These are phyloP conservation scores for Adelges cooleyi DNA, from an alignment of 1,140 invertebrate genomes.

Conservation along the genomic window DNA sequence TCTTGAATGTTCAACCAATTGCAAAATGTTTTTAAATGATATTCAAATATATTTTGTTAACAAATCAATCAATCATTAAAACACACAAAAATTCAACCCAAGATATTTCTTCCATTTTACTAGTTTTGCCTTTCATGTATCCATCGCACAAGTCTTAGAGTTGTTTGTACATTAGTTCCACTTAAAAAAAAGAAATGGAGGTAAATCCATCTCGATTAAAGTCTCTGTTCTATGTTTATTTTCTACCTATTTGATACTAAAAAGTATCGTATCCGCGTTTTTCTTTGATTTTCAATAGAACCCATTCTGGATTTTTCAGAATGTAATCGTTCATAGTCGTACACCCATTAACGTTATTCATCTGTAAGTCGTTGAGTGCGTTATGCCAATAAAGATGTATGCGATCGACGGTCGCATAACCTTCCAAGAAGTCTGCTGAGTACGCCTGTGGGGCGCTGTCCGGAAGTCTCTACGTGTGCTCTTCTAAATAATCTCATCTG, in stretches of 20 bases:
- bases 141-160: not conserved
- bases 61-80: not conserved
- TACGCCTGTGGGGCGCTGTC: constrained; percentile 70
- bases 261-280: constrained; percentile 44
- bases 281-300: constrained; percentile 46
- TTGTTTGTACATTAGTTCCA: constrained; percentile 6
- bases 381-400: constrained; percentile 71
- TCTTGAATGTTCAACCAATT: constrained; percentile 42
- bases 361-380: constrained; percentile 57
- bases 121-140: not conserved
- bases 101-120: not conserved
- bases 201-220: too few species aligned
- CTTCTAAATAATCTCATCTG: constrained; percentile 67
- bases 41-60: not conserved
- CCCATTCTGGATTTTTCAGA: constrained; percentile 49
- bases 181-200: not conserved
- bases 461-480: constrained; percentile 57
- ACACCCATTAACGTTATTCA: constrained; percentile 52
- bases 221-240: too few species aligned
- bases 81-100: constrained; percentile 10
- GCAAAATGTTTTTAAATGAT: not conserved
- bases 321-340: constrained; percentile 52
- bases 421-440: constrained; percentile 77
- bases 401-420: constrained; percentile 62
- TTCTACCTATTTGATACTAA: constrained; percentile 60